These are phyloP conservation scores for Drosophila malerkotliana DNA, from an alignment of 1,140 invertebrate genomes.

Conservation along the genomic window DNA sequence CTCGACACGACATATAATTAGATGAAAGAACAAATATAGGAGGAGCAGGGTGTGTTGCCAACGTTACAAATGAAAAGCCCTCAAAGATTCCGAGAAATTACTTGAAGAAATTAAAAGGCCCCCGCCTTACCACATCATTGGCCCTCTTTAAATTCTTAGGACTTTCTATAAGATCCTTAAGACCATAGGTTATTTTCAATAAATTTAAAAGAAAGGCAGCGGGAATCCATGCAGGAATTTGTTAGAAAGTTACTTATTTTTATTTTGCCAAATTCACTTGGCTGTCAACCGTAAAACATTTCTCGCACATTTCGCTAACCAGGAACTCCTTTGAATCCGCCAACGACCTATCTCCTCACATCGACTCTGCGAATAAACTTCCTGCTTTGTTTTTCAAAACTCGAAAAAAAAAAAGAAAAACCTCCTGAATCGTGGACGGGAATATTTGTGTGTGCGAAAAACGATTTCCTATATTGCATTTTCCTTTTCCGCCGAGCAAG, in stretches of 20 bases:
- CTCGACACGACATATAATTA: slow-evolving; percentile 38
- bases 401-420: background rate
- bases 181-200: too few relatives aligned
- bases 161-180: too few relatives aligned
- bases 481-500: slow-evolving; percentile 77
- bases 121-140: background rate
- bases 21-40: slow-evolving; percentile 29
- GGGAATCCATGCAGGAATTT: background rate
- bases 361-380: slow-evolving; percentile 66
- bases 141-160: background rate
- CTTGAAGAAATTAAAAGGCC: background rate
- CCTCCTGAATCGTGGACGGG: slow-evolving; percentile 1
- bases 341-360: slow-evolving; percentile 15
- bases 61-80: slow-evolving; percentile 37
- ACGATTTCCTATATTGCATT: slow-evolving; percentile 83
- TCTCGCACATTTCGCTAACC: slow-evolving; percentile 41
- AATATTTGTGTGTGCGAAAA: slow-evolving; percentile 74
- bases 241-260: background rate
- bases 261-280: slow-evolving; percentile 21
- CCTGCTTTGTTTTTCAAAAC: slow-evolving; percentile 65
- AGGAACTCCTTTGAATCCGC: slow-evolving; percentile 36
- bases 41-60: background rate
- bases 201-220: too few relatives aligned
- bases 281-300: slow-evolving; percentile 37
- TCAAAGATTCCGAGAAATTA: background rate